Conservation (phyloP, 1,140 invertebrate species). For the Ylistrum balloti region DNA sequence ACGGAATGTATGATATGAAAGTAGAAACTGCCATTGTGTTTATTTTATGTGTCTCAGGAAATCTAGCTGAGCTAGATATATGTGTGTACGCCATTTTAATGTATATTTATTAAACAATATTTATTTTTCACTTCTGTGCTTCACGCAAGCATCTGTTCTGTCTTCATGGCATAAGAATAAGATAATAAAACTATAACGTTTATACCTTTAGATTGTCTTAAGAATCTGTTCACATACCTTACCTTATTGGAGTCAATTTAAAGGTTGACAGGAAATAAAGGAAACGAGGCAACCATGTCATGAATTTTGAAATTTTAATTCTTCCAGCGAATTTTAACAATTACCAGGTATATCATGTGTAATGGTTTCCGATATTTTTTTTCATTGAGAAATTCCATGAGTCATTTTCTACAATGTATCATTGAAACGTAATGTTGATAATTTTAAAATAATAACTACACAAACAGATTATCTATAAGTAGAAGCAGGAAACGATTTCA, state of each 20-base stretch:
- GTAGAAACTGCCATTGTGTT: neutral
- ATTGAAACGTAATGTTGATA: too few relatives aligned
- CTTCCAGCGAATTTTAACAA: too few relatives aligned
- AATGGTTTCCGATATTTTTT: too few relatives aligned
- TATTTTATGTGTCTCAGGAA: constrained; percentile 39
- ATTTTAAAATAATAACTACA: too few relatives aligned
- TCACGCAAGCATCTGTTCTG: constrained; percentile 8
- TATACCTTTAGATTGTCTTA: constrained; percentile 20
- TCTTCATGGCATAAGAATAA: constrained; percentile 1
- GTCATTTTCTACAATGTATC: too few relatives aligned
- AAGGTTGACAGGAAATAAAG: constrained; percentile 35
- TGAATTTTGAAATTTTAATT: constrained; percentile 3
- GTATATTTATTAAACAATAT: constrained; percentile 36
- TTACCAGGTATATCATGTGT: too few relatives aligned
- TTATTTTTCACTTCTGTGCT: constrained; percentile 35
- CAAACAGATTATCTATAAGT: too few relatives aligned
- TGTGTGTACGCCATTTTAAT: constrained; percentile 5
- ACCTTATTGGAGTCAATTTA: neutral
- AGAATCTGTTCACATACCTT: neutral
- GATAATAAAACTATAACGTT: constrained; percentile 1
- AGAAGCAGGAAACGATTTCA: too few relatives aligned
- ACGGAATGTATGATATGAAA: neutral
- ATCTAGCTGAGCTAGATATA: constrained; percentile 33
- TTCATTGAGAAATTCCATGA: too few relatives aligned
- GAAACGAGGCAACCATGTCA: neutral